Evolutionary conservation across 2,888 invertebrate genomes (phyloP), one percentile per base, ranked within the genome.

Genomic region (Leptinotarsa juncta): DNA sequence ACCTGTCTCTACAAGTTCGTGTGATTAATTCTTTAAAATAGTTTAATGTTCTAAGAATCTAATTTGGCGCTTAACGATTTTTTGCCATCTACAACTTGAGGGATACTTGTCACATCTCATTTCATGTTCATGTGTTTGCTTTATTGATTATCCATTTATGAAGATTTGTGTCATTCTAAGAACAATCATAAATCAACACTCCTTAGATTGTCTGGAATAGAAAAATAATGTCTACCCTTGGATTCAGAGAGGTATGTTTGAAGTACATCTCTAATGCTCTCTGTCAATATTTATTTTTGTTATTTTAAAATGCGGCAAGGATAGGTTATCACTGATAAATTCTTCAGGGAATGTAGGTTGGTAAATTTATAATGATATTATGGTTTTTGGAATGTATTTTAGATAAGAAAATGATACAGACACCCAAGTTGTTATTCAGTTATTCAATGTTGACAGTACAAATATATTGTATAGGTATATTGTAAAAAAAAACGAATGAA

Each of bases 241-340:
- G 16, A 62, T 18, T 62, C 20, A 15, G 57, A 57, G 10, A 57
- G 57, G 23, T 26, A 15, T 7, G 42, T 62, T 62, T 5, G 42
- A 62, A 62, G 51, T 51, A 16, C 51, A 16, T 62, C 10, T n/a
- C 42, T 32, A 42, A 32, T 32, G 62, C 12, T 62, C 15, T 62
- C n/a, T n/a, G 62, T 62, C 62, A 62, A 62, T 62, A 62, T 42
- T 26, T 62, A 42, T 62, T 62, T 42, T 62, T 62, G 62, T 62
- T 62, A 62, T 62, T 62, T 32, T 62, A 4, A 42, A 62, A 62
- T 42, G 7, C 32, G 16, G n/a, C 32, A 4, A 57, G 32, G 62
- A 32, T 26, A 42, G 42, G 42, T 16, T 62, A 62, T 62, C 62
- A 62, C 62, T 12, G 32, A 20, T 62, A 42, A 32, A 62, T 62